Evolutionary conservation across 2,888 invertebrate genomes (phyloP).

Genomic region (Alviniconcha strummeri): DNA sequence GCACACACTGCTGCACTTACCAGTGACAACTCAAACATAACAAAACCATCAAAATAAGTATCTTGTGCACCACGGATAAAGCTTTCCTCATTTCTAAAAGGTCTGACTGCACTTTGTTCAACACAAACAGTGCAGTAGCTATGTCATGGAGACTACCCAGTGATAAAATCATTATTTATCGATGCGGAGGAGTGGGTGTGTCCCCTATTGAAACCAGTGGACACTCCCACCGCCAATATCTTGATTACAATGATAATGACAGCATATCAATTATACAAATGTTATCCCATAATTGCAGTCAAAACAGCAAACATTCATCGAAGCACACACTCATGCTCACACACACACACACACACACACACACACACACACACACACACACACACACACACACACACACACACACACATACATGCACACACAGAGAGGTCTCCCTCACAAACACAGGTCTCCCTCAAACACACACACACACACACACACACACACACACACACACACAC

Average conservation of each 20-base stretch:
- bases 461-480: slow-evolving; percentile 11
- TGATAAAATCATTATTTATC: background rate
- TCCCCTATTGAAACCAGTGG: background rate
- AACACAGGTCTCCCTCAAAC: background rate
- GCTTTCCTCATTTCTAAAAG: too few species aligned
- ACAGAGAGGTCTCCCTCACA: background rate
- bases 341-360: slow-evolving; percentile 13
- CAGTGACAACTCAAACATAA: too few species aligned
- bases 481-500: background rate
- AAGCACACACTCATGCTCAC: slow-evolving; percentile 7
- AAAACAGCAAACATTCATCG: background rate
- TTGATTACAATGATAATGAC: background rate
- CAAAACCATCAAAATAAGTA: too few species aligned
- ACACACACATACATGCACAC: background rate
- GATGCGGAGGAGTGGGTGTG: background rate
- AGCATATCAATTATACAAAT: background rate
- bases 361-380: slow-evolving; percentile 12
- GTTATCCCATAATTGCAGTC: background rate
- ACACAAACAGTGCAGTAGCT: too few species aligned
- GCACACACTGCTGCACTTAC: too few species aligned
- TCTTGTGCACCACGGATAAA: too few species aligned
- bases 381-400: slow-evolving; percentile 8
- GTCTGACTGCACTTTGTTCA: too few species aligned
- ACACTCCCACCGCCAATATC: background rate
- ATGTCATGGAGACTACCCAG: background rate